Evolutionary conservation across 2,888 invertebrate species (phyloP), one percentile per base, ranked within the genome.

Genomic region (Actias luna): DNA sequence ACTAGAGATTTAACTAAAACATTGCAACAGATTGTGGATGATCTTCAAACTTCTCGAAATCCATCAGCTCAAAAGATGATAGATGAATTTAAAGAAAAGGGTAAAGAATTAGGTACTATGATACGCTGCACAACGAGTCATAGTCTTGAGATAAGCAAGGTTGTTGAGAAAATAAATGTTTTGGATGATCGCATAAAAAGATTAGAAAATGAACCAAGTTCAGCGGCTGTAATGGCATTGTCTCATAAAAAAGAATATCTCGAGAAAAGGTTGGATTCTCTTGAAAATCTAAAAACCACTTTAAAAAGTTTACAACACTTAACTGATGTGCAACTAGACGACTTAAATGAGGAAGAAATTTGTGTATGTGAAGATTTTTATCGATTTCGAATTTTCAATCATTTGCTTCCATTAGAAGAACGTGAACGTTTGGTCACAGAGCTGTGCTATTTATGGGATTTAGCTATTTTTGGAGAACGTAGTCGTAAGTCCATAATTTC

Each of bases 301-400:
- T 64, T 89, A 46, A 84, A 80, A 69, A 70, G 60, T 10, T 74
- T 91, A 66, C 76, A 82, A 63, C 66, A 76, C 4, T 16, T 67
- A 22, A 71, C 78, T 33, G 73, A 79, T 10, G 62, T 82, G 27
- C 64, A 77, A 25, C 25, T 78, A 16, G 83, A 80, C 50, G 73
- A 77, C 33, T 65, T 76, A 22, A 60, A 63, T 57, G 77, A 80
- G 42, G 82, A 83, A 22, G 82, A 87, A 52, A 1, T 79, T 52
- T 91, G 91, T 67, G 29, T 67, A 16, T 91, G 91, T 76, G 77
- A 82, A 73, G 91, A 92, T 73, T 91, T 84, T 73, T 89, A 75
- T 73, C 83, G 85, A 60, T 69, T 89, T n/a, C 79, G 83, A 71
- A 87, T 92, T 67, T 92, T 92, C 67, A 91, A 91, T 69, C 88